phyloP scores from a whole-genome alignment of 2,888 invertebrate genomes.

The Balanococcus diminutus region DNA sequence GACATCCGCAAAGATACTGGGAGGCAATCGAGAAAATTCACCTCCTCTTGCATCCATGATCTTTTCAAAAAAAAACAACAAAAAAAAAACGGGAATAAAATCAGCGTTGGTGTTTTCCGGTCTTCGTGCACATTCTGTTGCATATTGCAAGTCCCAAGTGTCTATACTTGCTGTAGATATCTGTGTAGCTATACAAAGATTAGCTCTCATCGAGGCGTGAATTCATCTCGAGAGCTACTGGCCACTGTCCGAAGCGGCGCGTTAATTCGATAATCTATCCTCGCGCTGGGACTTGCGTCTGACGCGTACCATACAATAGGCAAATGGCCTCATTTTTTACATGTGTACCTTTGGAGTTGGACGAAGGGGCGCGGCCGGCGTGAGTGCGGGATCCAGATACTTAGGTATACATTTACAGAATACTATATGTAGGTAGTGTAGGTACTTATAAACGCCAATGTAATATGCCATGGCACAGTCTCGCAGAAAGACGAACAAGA shows the following conservation, averaged over 20 bases:
- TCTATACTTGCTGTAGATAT: no score
- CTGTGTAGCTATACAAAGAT: no score
- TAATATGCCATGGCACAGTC: background rate
- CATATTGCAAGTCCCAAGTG: background rate
- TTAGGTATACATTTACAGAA: background rate
- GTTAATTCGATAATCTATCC: conserved; percentile 33
- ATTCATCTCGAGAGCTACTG: background rate
- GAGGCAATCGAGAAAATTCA: background rate
- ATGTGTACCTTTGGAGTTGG: background rate
- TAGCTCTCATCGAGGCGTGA: background rate
- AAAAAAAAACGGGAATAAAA: conserved; percentile 33
- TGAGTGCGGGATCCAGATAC: background rate
- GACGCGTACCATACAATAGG: conserved; percentile 1
- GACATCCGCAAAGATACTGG: no score
- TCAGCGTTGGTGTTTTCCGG: conserved; percentile 45
- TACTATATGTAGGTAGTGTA: background rate
- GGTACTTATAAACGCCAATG: background rate
- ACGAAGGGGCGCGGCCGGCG: background rate
- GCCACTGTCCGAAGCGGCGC: background rate
- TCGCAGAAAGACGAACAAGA: background rate
- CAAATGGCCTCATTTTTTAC: conserved; percentile 29
- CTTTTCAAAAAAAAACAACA: no score
- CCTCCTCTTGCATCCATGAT: background rate
- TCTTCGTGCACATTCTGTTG: conserved; percentile 41
- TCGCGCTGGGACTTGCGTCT: background rate